Base-by-base conservation (phyloP, 2,888 invertebrate species). In the Anoncus sp. region DNA sequence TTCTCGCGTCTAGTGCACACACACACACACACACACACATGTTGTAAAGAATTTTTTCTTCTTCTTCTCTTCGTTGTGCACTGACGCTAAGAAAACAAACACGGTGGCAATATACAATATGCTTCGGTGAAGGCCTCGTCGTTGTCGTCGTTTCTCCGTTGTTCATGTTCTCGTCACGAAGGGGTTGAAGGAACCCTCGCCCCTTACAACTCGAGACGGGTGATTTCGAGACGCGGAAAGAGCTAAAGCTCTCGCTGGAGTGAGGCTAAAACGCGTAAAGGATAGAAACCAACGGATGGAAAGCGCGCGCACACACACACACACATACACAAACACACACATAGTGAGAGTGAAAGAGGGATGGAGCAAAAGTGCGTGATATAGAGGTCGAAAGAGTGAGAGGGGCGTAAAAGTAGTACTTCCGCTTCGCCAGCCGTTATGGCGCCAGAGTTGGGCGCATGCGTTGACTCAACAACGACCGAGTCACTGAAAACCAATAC, bases 401-500 rank as follows among this genome's bases (percentile, higher is more conserved):
- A 59, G 84, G 81, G 84, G 86, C 85, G 86, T 88, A 88, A 90
- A 89, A 89, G 89, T 88, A 88, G 89, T 86, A 88, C 89, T 90
- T 90, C 90, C 90, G 89, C 83, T 88, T 81, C 83, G 83, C 83
- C 87, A 89, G 90, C 83, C 88, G 79, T 83, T 80, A 82, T 83
- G 90, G 90, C 90, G 89, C 90, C 90, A 83, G 80, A 55, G 65
- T 59, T 60, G 72, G 79, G 74, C 80, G 79, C 40, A 69, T 67
- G 72, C 72, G 57, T 76, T 60, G 51, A 47, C 75, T 71, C 69
- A n/a, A 69, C 75, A 20, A 67, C 62, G 65, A 53, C 59, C 57
- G 43, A 43, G n/a, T 47, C 38, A 49, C 40, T 38, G 27, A 14
- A 49, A 59, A 49, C 27, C 24, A 38, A 49, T 27, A 24, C 38